phyloP scores from a whole-genome alignment of 2,888 invertebrate genomes.

The Ptilodon capucinus region DNA sequence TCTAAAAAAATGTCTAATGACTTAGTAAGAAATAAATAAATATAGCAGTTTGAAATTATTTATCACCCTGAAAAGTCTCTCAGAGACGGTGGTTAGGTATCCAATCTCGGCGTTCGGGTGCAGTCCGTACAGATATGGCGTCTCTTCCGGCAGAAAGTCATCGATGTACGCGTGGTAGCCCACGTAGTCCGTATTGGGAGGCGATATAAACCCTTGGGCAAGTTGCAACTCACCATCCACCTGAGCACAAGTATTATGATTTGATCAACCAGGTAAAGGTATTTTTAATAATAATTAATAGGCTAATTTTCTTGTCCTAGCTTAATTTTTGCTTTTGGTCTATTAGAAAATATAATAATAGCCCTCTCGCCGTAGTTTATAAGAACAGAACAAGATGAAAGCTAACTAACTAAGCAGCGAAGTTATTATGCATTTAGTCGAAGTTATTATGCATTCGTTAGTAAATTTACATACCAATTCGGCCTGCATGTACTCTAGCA shows the following conservation, averaged over 20 bases:
- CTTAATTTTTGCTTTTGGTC: too few species aligned
- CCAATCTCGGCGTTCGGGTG: conserved; percentile 98
- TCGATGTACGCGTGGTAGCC: conserved; percentile 95
- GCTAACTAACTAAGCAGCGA: too few species aligned
- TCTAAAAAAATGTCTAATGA: too few species aligned
- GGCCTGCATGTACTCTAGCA: conserved; percentile 93
- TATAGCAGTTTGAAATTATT: background rate
- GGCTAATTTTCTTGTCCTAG: too few species aligned
- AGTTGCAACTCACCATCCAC: conserved; percentile 92
- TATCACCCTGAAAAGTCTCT: conserved; percentile 88
- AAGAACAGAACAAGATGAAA: too few species aligned
- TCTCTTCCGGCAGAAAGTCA: conserved; percentile 92
- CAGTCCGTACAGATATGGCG: conserved; percentile 94
- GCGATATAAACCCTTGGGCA: conserved; percentile 93
- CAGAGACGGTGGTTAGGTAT: conserved; percentile 93
- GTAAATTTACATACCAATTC: conserved; percentile 83
- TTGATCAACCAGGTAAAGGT: background rate
- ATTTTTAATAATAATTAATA: too few species aligned
- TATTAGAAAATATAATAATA: too few species aligned
- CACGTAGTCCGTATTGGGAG: conserved; percentile 93
- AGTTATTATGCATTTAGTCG: too few species aligned
- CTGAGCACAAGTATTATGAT: conserved; percentile 48
- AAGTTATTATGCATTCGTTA: too few species aligned
- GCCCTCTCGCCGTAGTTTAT: too few species aligned
- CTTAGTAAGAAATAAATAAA: too few species aligned